Conservation (phyloP, 2,113 vertebrate species). For the Kryptolebias marmoratus region DNA sequence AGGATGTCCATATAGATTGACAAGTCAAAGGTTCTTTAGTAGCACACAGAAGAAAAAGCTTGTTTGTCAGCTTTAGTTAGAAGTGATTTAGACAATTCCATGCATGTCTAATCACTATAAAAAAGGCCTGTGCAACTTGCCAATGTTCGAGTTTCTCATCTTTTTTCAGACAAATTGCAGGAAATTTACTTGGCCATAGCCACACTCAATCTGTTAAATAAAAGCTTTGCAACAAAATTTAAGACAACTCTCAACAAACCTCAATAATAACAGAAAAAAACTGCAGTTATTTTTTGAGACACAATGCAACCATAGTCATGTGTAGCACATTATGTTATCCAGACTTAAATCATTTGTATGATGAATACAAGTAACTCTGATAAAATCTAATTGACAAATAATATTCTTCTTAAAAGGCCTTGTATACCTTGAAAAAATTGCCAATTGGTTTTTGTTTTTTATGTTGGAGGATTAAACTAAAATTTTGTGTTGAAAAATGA, state of each 20-base stretch:
- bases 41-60: constrained; percentile 1
- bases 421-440: too few species aligned
- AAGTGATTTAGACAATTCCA: constrained; percentile 1
- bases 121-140: not conserved
- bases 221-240: not conserved
- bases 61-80: not conserved
- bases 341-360: not conserved
- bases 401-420: not conserved
- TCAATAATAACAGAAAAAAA: not conserved
- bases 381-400: not conserved
- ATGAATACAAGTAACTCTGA: not conserved
- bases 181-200: not conserved
- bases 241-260: not conserved
- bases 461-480: too few species aligned
- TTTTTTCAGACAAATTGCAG: too few species aligned
- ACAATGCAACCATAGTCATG: not conserved
- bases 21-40: constrained; percentile 7
- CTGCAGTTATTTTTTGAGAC: not conserved
- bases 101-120: constrained; percentile 7
- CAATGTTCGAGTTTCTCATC: not conserved
- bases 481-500: too few species aligned
- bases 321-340: not conserved
- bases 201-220: not conserved
- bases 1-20: constrained; percentile 16
- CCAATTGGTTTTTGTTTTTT: too few species aligned